Evolutionary conservation across 2,888 invertebrate genomes (phyloP).

Genomic region (Hanleya hanleyi): DNA sequence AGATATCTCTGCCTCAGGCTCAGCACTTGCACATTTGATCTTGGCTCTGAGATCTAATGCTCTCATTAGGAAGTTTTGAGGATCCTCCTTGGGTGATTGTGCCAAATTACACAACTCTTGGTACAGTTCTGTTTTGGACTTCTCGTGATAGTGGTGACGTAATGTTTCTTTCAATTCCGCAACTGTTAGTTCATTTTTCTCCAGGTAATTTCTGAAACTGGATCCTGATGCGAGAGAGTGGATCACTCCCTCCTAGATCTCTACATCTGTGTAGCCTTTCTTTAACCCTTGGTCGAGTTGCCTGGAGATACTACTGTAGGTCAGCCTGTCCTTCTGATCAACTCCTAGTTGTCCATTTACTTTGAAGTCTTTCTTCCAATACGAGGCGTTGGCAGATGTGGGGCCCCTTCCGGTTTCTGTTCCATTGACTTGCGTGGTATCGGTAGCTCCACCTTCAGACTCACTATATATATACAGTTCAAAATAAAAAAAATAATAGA

Average conservation of each 20-base stretch:
- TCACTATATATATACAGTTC: no score
- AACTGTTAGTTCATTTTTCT: neutral
- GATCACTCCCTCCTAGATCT: neutral
- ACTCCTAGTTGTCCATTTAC: neutral
- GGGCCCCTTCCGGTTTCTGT: no score
- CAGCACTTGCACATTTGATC: constrained; percentile 10
- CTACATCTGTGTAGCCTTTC: neutral
- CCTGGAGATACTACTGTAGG: neutral
- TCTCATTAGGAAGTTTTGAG: constrained; percentile 14
- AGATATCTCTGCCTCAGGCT: constrained; percentile 8
- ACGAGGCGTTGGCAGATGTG: neutral
- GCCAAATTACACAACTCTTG: constrained; percentile 12
- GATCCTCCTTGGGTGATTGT: constrained; percentile 11
- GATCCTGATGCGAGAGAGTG: no score
- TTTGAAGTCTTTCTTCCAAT: neutral
- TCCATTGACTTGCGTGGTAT: no score
- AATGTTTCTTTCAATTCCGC: neutral
- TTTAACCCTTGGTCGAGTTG: constrained; percentile 2
- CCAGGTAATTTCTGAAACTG: constrained; percentile 4
- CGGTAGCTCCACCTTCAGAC: no score
- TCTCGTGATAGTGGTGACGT: constrained; percentile 16
- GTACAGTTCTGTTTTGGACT: constrained; percentile 22
- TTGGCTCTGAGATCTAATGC: constrained; percentile 16
- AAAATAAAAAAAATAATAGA: no score
- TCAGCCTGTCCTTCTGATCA: neutral